A percentile compares a stretch with the other conserved stretches of the same genome.
Conservation (phyloP, 2,113 vertebrate species). For the Burhinus bistriatus region DNA sequence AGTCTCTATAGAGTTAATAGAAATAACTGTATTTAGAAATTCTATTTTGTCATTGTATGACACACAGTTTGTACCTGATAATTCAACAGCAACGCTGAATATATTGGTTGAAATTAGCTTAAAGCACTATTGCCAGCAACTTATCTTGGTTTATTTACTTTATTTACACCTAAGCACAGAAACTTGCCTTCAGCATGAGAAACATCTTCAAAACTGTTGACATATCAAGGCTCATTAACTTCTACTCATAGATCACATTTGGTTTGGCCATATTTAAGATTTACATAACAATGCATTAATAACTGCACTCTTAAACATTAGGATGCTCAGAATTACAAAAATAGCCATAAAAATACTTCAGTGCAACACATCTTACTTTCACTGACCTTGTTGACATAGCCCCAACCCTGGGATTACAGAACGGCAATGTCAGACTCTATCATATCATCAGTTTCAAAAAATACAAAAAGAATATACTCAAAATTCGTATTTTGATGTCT, state of each 20-base stretch:
- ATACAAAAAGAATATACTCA: background rate
- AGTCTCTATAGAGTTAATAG: background rate
- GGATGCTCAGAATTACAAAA: background rate
- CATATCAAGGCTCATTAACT: background rate
- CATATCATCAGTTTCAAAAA: background rate
- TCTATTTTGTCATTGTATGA: background rate
- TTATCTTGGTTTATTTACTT: background rate
- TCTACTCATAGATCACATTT: background rate
- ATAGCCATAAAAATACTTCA: background rate
- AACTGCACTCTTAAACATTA: background rate
- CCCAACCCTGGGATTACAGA: background rate
- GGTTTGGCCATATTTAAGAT: background rate
- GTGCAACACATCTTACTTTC: background rate
- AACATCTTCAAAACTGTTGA: background rate
- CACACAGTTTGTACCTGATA: background rate
- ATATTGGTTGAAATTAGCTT: background rate
- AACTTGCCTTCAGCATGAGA: background rate
- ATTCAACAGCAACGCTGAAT: background rate
- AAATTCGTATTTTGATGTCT: background rate
- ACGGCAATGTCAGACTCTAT: background rate
- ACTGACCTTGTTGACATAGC: background rate
- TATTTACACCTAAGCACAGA: background rate
- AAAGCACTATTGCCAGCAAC: background rate
- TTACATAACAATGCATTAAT: background rate
- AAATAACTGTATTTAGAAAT: background rate